Evolutionary conservation across 2,113 vertebrate genomes (phyloP).

Genomic region (Chionomys nivalis): DNA sequence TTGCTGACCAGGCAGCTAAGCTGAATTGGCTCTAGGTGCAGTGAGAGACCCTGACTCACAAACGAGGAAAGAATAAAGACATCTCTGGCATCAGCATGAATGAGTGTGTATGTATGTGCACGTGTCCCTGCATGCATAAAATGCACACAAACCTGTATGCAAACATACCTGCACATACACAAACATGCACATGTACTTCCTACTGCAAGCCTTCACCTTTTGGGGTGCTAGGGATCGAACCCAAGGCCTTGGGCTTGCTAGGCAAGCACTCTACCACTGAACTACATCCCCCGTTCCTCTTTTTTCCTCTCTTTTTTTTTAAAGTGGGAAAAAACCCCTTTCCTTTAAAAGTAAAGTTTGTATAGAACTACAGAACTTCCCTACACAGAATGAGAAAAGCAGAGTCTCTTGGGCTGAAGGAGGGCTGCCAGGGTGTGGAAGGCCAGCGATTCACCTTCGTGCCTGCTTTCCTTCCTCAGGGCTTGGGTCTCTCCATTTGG

Average conservation of each 20-base stretch:
- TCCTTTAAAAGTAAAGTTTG: conserved; percentile 20
- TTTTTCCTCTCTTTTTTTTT: not conserved
- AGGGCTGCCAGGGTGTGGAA: not conserved
- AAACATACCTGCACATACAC: not conserved
- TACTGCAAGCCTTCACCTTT: not conserved
- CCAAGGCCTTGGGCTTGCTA: not conserved
- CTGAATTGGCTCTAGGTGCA: not conserved
- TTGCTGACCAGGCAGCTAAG: not conserved
- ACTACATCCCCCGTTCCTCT: not conserved
- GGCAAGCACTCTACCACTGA: not conserved
- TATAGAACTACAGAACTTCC: not conserved
- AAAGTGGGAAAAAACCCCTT: not conserved
- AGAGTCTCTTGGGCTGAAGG: not conserved
- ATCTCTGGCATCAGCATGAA: not conserved
- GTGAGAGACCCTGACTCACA: not conserved
- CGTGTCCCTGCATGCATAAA: not conserved
- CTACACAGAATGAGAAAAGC: not conserved
- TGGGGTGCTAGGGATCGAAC: not conserved
- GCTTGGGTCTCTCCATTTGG: not conserved
- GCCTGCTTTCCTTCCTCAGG: not conserved
- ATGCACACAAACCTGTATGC: not conserved
- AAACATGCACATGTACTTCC: not conserved
- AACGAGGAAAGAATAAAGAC: not conserved
- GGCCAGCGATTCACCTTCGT: not conserved
- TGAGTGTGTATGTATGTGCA: not conserved